phyloP scores from a whole-genome alignment of 1,140 invertebrate genomes.

The Glossosoma conforme region DNA sequence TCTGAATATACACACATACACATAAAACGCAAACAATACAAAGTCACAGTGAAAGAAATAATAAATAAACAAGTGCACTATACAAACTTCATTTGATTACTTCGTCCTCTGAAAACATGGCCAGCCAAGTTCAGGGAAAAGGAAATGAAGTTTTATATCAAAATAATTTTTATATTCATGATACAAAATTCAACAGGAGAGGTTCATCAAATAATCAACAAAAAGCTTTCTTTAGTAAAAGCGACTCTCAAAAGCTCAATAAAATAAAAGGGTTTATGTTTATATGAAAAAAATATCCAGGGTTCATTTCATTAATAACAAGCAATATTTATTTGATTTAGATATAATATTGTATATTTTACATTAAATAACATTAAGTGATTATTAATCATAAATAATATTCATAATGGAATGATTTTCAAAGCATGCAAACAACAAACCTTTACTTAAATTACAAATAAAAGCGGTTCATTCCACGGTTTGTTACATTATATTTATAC shows the following conservation, averaged over 20 bases:
- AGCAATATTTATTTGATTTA: too few species aligned
- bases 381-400: too few species aligned
- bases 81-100: too few species aligned
- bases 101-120: conserved; percentile 3
- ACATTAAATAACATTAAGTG: too few species aligned
- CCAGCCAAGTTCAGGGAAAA: conserved; percentile 10
- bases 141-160: not conserved
- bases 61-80: too few species aligned
- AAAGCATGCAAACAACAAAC: not conserved
- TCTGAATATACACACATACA: too few species aligned
- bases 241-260: not conserved
- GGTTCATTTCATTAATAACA: too few species aligned
- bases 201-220: not conserved
- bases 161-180: not conserved
- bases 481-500: not conserved
- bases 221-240: not conserved
- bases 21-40: too few species aligned
- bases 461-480: not conserved
- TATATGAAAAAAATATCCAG: not conserved
- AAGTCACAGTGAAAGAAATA: too few species aligned
- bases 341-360: too few species aligned
- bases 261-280: not conserved
- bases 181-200: not conserved
- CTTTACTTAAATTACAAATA: not conserved
- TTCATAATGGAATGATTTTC: too few species aligned